Base-by-base conservation (phyloP, 1,140 invertebrate species). In the Achatina immaculata region DNA sequence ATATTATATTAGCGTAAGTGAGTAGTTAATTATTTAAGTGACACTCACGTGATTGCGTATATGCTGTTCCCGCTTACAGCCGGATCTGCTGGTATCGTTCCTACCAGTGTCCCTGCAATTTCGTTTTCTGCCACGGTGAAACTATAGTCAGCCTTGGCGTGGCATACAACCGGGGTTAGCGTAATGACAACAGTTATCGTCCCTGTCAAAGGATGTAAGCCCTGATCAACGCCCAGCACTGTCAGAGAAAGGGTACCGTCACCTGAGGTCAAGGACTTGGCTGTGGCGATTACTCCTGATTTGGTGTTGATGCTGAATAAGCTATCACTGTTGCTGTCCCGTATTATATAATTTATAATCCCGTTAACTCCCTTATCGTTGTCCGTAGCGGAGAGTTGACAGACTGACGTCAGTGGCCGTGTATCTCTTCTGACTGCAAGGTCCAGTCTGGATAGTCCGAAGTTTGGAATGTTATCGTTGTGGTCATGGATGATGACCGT, bases 391-490 rank as follows among this genome's bases (percentile, higher is more conserved):
- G 48, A 21, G 21, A 82, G n/a, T 19, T 69, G 9, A 11, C 45
- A 21, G 1, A 78, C n/a, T 16, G 48, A 42, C 0, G 76, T 45
- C 42, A 40, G 0, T 0, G 42, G 36, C 1, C 69, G 38, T 14
- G 51, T 78, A 34, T 48, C n/a, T 16, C 38, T 55, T 28, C 28
- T 7, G 40, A 78, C 28, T 0, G 24, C n/a, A 24, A 66, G 9
- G 19, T 65, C 48, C n/a, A 68, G 1, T 21, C 62, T 19, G 76
- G 36, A 28, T 19, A 21, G 16, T 11, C 38, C 31, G 36, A 77
- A 82, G 38, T 62, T 38, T n/a, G 82, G 82, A 19, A 42, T 34
- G 40, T 83, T 71, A 51, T 83, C 78, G 43, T 83, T 83, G n/a
- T 66, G n/a, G 45, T 83, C 82, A n/a, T 14, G 36, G 43, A 83